Evolutionary conservation across 2,888 invertebrate genomes (phyloP).

Genomic region (Mythimna impura): DNA sequence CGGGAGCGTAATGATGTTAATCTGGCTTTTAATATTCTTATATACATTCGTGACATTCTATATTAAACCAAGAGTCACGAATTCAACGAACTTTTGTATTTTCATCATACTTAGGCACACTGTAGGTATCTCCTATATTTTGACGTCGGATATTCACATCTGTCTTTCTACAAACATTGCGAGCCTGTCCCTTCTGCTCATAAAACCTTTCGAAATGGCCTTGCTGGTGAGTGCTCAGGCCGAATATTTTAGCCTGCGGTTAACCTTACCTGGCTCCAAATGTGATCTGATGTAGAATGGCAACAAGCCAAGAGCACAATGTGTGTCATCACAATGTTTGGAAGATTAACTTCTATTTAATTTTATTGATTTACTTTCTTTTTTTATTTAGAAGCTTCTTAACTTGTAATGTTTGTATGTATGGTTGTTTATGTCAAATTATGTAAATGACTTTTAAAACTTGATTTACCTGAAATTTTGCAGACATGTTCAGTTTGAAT

Average conservation of each 20-base stretch:
- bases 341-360: constrained; percentile 2
- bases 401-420: too few relatives aligned
- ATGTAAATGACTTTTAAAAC: too few relatives aligned
- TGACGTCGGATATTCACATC: constrained; percentile 3
- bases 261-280: constrained; percentile 5
- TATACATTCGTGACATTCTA: too few relatives aligned
- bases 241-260: constrained; percentile 32
- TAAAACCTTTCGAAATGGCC: constrained; percentile 29
- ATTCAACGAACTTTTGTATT: neutral
- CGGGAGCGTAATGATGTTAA: too few relatives aligned
- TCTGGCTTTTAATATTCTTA: too few relatives aligned
- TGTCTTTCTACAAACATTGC: constrained; percentile 12
- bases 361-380: neutral
- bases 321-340: constrained; percentile 13
- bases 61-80: neutral
- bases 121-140: constrained; percentile 2
- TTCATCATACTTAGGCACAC: neutral
- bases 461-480: too few relatives aligned
- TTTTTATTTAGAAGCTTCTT: neutral
- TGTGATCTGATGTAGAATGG: constrained; percentile 7
- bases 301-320: constrained; percentile 11
- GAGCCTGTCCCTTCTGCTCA: neutral
- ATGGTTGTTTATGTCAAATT: too few relatives aligned
- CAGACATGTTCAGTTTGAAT: too few relatives aligned
- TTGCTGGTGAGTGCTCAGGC: constrained; percentile 30